Evolutionary conservation across 2,888 invertebrate genomes (phyloP), one percentile per base, ranked within the genome.

Genomic region (Anoncus sp.): DNA sequence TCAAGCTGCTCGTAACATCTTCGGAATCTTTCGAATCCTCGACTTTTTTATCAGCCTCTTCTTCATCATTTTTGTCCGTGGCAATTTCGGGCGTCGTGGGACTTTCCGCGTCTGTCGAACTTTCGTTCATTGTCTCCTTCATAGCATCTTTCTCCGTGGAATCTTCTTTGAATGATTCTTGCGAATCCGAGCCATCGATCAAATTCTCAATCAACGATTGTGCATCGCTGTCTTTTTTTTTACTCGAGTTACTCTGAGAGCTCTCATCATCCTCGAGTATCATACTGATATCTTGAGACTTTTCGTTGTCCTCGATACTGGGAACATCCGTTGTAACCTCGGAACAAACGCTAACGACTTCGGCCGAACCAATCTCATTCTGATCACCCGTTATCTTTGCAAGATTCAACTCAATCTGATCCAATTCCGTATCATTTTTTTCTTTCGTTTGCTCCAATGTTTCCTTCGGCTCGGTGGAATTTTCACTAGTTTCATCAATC

Each of bases 331-430:
- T 77, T 12, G 86, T 84, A 27, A 85, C 63, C 75, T 87, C 87
- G 5, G 87, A 86, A 31, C 86, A 84, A 45, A 83, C 80, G 27
- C 86, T 87, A 14, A 79, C 79, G 2, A 79, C 81, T 77, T 87
- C 87, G 6, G 83, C 76, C 0, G 84, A 82, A 12, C 82, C 81
- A 10, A 80, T 73, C 55, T 87, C 84, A 60, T 85, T 84, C 45
- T 85, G 85, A 73, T 87, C 85, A 14, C 88, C 88, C 7, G 87
- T 89, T 65, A 89, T 88, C 77, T 87, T 85, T 27, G 88, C 85
- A 22, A 87, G 77, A 71, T 86, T 81, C 76, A 87, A 71, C 81
- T 87, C 87, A 10, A 87, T 81, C 70, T 88, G 86, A 80, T 87
- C 81, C 9, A 78, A 71, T 18, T 81, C 81, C 22, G 77, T 40